Base-by-base conservation (phyloP, 2,113 vertebrate species). In the Actinemys pallida region DNA sequence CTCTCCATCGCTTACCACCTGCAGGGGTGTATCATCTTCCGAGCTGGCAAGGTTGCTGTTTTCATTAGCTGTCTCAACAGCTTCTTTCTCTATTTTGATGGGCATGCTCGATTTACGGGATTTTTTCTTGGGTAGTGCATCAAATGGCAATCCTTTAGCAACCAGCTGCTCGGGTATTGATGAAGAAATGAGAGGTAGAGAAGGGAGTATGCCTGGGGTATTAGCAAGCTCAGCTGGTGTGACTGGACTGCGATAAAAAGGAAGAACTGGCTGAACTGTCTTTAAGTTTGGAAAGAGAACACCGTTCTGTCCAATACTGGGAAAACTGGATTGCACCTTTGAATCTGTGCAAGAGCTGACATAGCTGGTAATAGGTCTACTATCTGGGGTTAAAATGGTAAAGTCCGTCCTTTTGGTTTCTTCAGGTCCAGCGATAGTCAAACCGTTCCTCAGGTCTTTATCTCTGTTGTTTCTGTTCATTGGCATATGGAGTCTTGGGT, bases 61-160 rank as follows among this genome's bases (percentile, higher is more conserved):
- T 81, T 98, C 98, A 4, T 98, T 94, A 3, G 97, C 98, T 5
- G 95, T 80, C 52, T 99, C 99, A 84, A 98, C 95, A 13, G 95
- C 94, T 93, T 99, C 99, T 90, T 99, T 99, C 98, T 99, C 99
- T 76, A 99, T 99, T 96, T 99, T 99, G 96, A 99, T 99, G 14
- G 99, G 99, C 99, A 99, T 99, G 80, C 99, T 99, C 24, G 99
- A 99, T 95, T 99, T 99, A 1, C 99, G 99, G n/a, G 99, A 99
- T 86, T 99, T 99, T 97, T 99, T 99, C 98, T 99, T 99, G 93
- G 99, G 99, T 87, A 99, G 97, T 2, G 97, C 93, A 31, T 99
- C 99, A 5, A 97, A 96, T 6, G 97, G 98, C 69, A 92, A 94
- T 47, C 99, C 98, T 1, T 97, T 98, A 65, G 97, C 96, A 31